Conservation (phyloP, 1,140 invertebrate genomes). For the Drosophila nannoptera region DNA sequence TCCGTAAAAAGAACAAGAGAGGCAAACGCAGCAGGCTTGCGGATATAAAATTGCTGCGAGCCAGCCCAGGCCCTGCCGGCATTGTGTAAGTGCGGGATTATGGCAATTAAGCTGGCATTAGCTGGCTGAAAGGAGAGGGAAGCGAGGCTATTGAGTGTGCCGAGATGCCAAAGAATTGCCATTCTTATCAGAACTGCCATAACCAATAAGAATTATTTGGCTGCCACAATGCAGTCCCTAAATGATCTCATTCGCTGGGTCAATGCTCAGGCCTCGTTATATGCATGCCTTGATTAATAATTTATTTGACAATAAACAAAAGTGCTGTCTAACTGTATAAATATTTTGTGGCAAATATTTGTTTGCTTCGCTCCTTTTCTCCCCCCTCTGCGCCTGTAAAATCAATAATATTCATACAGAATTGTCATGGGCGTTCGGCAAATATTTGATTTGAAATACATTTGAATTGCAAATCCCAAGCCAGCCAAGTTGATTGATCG, state of each 20-base stretch:
- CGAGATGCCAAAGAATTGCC: background rate
- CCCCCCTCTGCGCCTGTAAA: no score
- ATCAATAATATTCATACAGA: no score
- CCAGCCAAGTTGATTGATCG: slow-evolving; percentile 15
- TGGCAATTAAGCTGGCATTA: background rate
- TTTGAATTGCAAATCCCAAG: slow-evolving; percentile 39
- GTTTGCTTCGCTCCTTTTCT: background rate
- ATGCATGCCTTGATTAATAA: no score
- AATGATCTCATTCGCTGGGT: background rate
- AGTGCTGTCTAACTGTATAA: background rate
- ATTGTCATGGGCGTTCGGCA: slow-evolving; percentile 9
- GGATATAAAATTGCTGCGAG: slow-evolving; percentile 55
- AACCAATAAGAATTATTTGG: no score
- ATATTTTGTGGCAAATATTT: slow-evolving; percentile 30
- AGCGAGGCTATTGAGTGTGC: no score
- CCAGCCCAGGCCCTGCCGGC: slow-evolving; percentile 15
- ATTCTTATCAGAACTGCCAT: no score
- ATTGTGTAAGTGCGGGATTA: slow-evolving; percentile 4
- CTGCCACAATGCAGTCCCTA: no score
- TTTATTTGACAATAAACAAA: no score
- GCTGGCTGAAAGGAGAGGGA: background rate
- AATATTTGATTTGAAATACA: slow-evolving; percentile 25
- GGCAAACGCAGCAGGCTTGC: slow-evolving; percentile 58
- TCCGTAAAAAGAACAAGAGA: slow-evolving; percentile 32
- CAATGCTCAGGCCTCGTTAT: background rate